Base-by-base conservation (phyloP, 2,113 vertebrate species). In the Aptenodytes forsteri region DNA sequence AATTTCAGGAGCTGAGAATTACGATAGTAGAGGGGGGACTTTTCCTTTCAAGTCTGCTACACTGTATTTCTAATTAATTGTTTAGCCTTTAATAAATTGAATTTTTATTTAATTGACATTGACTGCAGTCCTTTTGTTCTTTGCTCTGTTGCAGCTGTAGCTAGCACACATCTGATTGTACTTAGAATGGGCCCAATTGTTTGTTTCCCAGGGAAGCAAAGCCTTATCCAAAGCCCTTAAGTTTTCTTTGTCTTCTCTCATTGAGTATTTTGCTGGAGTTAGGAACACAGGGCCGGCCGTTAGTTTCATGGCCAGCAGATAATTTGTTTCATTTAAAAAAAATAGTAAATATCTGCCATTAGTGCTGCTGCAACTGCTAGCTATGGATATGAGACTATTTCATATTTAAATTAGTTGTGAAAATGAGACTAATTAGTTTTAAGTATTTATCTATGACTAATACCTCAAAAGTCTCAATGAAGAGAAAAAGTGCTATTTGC, bases 121-220 rank as follows among this genome's bases (percentile, higher is more conserved):
- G 65, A 47, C 23, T 76, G 18, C 20, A 85, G 40, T 79, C 22
- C 18, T 66, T 88, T 75, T 73, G 11, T 36, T 75, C 52, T 82
- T 87, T 89, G 27, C 42, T 71, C 19, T 67, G 26, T 42, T 73
- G 52, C 14, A 87, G 22, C 34, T 67, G 11, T 50, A 87, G 10
- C 17, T 79, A 70, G 10, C 19, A 55, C 21, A 59, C 26, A n/a
- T 40, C 18, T 50, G 50, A 71, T 16, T 55, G 22, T 75, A 12
- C 4, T 58, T 32, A 40, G n/a, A 64, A 9, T 21, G 19, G 13
- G 12, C 5, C 34, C 4, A 30, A 26, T 69, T 0, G 0, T 59
- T 54, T 83, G 3, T 79, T 91, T 85, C 47, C 19, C 16, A 38
- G 38, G 22, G 29, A 71, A 78, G 13, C 11, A 67, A 89, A 58